Conservation (phyloP, 2,113 vertebrate genomes). For the Ariopsis seemanni region DNA sequence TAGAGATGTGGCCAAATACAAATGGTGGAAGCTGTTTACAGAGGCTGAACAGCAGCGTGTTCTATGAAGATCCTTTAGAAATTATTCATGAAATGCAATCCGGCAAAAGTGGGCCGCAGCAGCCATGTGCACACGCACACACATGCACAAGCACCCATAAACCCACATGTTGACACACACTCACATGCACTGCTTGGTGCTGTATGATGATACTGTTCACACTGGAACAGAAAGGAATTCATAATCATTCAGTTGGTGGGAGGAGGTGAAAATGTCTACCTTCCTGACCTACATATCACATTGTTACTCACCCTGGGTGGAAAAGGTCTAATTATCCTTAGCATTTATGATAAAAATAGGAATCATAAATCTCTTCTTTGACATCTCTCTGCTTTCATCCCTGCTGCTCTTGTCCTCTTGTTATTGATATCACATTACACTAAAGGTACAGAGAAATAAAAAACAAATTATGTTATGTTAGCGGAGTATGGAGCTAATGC, state of each 20-base stretch:
- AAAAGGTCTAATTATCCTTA: conserved; percentile 32
- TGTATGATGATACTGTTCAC: conserved; percentile 45
- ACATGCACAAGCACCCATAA: conserved; percentile 8
- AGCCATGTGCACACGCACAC: conserved; percentile 15
- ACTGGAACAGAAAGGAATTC: conserved; percentile 30
- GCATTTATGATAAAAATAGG: conserved; percentile 23
- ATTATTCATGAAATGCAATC: conserved; percentile 52
- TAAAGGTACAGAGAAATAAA: neutral
- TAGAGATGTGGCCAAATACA: conserved; percentile 68
- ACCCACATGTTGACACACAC: conserved; percentile 9
- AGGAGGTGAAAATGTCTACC: conserved; percentile 42
- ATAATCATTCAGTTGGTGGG: conserved; percentile 54
- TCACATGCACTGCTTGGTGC: conserved; percentile 12
- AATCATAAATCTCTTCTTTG: neutral
- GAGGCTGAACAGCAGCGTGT: conserved; percentile 58
- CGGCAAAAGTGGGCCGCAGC: conserved; percentile 22
- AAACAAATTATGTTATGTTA: neutral
- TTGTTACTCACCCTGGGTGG: conserved; percentile 15
- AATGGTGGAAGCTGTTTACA: conserved; percentile 69
- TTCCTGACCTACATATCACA: conserved; percentile 34
- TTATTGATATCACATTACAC: conserved; percentile 45
- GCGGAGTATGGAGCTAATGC: neutral
- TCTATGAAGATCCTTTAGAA: conserved; percentile 45
- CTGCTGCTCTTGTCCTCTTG: conserved; percentile 53
- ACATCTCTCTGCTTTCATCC: conserved; percentile 27